Conservation (phyloP, 2,113 vertebrate species). For the Felis catus region F.catus_Fca126_mat1.0 CM031412.1:238830501-238831000, state of each 20-base stretch:
- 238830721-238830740: not conserved
- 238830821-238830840: not conserved
- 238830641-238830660: not conserved
- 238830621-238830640: not conserved
- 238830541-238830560: not conserved
- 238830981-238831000: not conserved
- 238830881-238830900: not conserved
- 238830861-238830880: not conserved
- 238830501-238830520: not conserved
- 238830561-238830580: not conserved
- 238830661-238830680: not conserved
- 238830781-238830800: not conserved
- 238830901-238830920: not conserved
- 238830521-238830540: not conserved
- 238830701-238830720: not conserved
- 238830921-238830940: not conserved
- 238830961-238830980: not conserved
- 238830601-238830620: not conserved
- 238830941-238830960: not conserved
- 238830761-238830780: too few relatives aligned
- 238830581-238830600: not conserved
- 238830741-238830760: not conserved
- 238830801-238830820: not conserved
- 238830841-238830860: not conserved
- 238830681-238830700: not conserved